Conservation (phyloP, 2,888 invertebrate genomes). For the Platypus cylindrus region DNA sequence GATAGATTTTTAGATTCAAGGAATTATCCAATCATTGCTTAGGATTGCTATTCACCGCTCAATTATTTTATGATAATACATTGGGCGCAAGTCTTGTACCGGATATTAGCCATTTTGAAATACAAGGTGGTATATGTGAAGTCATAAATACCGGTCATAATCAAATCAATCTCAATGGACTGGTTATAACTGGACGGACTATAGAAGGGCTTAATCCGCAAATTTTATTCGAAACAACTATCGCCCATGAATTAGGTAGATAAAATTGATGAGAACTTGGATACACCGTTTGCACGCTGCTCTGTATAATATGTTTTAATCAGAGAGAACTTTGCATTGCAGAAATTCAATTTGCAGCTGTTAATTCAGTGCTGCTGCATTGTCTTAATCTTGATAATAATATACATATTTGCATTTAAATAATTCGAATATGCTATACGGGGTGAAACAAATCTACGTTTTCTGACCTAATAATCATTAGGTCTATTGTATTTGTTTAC, state of each 20-base stretch:
- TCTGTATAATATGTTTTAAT: too few species aligned
- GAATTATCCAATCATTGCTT: slow-evolving; percentile 40
- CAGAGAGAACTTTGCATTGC: too few species aligned
- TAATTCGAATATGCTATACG: too few species aligned
- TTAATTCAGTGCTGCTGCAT: too few species aligned
- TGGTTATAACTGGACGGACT: slow-evolving; percentile 9
- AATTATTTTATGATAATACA: slow-evolving; percentile 36
- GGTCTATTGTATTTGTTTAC: too few species aligned
- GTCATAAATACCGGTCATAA: slow-evolving; percentile 22
- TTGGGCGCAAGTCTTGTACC: slow-evolving; percentile 36
- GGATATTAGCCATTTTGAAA: slow-evolving; percentile 4
- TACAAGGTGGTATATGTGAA: slow-evolving; percentile 42
- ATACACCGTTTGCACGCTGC: too few species aligned
- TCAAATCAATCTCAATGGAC: slow-evolving; percentile 5
- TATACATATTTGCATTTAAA: too few species aligned
- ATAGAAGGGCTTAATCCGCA: slow-evolving; percentile 30
- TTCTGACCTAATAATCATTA: too few species aligned
- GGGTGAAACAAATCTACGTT: too few species aligned
- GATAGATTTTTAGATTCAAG: slow-evolving; percentile 29
- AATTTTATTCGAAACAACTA: slow-evolving; percentile 31
- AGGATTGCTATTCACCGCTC: slow-evolving; percentile 42
- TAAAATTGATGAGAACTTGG: too few species aligned
- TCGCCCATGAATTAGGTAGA: slow-evolving; percentile 24
- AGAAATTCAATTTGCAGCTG: too few species aligned
- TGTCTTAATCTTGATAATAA: too few species aligned